Conservation (phyloP, 2,797 vertebrate genomes). For the Phoebastria nigripes region DNA sequence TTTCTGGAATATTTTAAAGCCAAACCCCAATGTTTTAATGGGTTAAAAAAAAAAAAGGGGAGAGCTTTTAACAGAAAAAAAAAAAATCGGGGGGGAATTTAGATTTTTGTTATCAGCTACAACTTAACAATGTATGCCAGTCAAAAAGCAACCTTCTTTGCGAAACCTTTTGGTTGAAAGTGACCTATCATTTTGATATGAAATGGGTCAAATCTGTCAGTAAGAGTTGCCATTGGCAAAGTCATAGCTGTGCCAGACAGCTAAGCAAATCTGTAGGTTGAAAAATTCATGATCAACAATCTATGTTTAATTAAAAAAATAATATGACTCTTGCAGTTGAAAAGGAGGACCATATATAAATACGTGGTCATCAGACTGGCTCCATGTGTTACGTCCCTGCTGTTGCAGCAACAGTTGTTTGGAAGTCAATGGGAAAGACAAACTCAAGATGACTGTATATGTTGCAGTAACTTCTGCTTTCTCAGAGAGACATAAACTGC, state of each 20-base stretch:
- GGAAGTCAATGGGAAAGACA: background rate
- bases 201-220: background rate
- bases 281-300: background rate
- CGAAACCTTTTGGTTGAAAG: background rate
- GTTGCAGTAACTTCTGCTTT: background rate
- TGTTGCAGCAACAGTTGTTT: background rate
- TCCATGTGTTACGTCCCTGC: background rate
- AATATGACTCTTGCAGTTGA: background rate
- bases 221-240: background rate
- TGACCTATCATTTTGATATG: background rate
- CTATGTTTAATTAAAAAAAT: background rate
- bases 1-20: background rate
- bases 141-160: background rate
- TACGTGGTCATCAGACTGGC: rapidly evolving
- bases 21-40: background rate
- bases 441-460: background rate
- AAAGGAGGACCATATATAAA: background rate
- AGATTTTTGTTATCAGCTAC: background rate
- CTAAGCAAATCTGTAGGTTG: background rate
- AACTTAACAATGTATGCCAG: background rate
- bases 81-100: background rate
- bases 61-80: background rate
- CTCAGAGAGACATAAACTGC: background rate
- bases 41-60: rapidly evolving
- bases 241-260: background rate